Conservation (phyloP, 2,888 invertebrate genomes). For the Steinernema scapterisci region DNA sequence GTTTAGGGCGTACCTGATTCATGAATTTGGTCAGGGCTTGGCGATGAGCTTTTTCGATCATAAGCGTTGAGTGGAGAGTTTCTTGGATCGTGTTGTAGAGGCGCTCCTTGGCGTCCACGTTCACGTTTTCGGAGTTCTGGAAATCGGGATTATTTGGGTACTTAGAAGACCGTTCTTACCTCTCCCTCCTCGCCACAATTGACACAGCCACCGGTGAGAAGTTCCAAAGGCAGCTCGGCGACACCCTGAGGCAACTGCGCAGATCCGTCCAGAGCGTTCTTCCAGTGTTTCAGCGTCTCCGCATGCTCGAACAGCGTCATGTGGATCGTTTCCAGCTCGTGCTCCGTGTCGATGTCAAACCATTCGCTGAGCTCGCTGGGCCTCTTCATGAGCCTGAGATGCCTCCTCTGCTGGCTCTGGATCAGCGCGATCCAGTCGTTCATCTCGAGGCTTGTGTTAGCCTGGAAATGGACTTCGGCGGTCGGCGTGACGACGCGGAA, state of each 20-base stretch:
- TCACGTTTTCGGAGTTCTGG: constrained; percentile 1
- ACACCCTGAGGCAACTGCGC: constrained; percentile 33
- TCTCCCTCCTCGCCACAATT: constrained; percentile 21
- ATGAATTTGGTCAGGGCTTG: constrained; percentile 12
- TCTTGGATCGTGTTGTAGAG: constrained; percentile 26
- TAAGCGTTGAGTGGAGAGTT: constrained; percentile 20
- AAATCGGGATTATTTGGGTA: too few species aligned
- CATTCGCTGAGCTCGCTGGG: constrained; percentile 31
- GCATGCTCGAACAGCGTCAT: constrained; percentile 47
- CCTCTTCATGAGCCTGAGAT: constrained; percentile 44
- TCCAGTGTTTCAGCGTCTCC: constrained; percentile 57
- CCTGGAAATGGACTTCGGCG: constrained; percentile 58
- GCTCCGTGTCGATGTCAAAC: constrained; percentile 51
- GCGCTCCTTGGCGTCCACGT: constrained; percentile 2
- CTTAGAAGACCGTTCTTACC: too few species aligned
- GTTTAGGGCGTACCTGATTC: background rate
- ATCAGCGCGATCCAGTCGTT: constrained; percentile 59
- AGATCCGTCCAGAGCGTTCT: constrained; percentile 42
- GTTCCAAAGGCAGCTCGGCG: constrained; percentile 37
- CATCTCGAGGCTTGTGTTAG: constrained; percentile 53
- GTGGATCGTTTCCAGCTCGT: constrained; percentile 52
- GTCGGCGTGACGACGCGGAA: constrained; percentile 50
- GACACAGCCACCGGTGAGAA: background rate
- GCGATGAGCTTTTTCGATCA: constrained; percentile 15
- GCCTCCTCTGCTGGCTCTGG: constrained; percentile 48